Base-by-base conservation (phyloP, 2,113 vertebrate species). In the Meriones unguiculatus region DNA sequence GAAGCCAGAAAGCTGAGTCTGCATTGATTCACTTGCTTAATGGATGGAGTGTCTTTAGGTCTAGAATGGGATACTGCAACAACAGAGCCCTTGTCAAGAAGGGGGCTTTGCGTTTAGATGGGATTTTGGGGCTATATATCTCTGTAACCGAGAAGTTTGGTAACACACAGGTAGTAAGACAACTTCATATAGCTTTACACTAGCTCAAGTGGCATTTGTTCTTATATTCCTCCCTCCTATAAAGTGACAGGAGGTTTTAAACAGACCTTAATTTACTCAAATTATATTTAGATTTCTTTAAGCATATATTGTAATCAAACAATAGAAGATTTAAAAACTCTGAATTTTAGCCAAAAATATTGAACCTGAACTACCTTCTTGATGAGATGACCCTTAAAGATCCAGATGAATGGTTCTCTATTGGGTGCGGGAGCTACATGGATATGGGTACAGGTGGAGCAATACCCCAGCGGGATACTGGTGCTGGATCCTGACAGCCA, bases 231-330 rank as follows among this genome's bases (percentile, higher is more conserved):
- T 30, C 6, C 13, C 7, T 0, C 6, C n/a, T 32, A 87, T 85
- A 72, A 82, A 50, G 57, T 72, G 35, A 1, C 14, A 35, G 77
- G 64, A 76, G 20, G 28, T 77, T 95, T 85, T 92, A 95, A 85
- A 64, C 6, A 54, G 70, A 78, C 18, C 72, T 92, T 87, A 91
- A 57, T 65, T 88, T 96, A 65, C 38, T 89, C 72, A 88, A 87
- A 90, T 76, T 87, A 59, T 12, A 94, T 78, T 7, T 92, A 41
- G 14, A 95, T 35, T 91, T 67, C 59, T 64, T 80, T 67, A 94
- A 89, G 50, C 13, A 28, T 94, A 38, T 86, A 5, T n/a, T 81
- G 0, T 75, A 72, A 67, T 88, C 59, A 97, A 95, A 91, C 28
- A 90, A 57, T 65, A 41, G 81, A 3, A 69, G 46, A 69, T 87